Evolutionary conservation across 2,797 vertebrate genomes (phyloP).

Genomic region (Tangara arthus): DNA sequence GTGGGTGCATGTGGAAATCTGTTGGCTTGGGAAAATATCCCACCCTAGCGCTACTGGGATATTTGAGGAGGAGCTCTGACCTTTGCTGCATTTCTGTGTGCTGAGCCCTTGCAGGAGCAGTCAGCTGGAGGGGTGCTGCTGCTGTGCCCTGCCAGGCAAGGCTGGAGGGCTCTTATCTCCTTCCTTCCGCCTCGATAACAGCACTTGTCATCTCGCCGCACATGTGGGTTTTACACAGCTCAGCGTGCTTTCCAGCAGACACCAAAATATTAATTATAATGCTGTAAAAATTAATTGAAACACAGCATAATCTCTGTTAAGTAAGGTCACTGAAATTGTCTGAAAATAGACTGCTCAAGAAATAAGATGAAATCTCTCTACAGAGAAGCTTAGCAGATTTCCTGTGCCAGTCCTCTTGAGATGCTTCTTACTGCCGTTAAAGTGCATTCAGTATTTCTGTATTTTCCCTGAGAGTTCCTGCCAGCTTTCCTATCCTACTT

Average conservation of each 20-base stretch:
- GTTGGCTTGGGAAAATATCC: background rate
- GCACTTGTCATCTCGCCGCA: background rate
- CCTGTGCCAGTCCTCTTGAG: constrained; percentile 41
- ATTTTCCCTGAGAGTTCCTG: background rate
- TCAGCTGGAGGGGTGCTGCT: background rate
- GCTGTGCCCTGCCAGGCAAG: constrained; percentile 8
- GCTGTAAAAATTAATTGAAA: constrained; percentile 67
- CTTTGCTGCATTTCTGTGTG: accelerated
- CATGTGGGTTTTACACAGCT: constrained; percentile 32
- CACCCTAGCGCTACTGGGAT: accelerated
- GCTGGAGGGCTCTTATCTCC: constrained; percentile 23
- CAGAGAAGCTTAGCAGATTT: constrained; percentile 50
- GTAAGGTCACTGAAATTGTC: constrained; percentile 58
- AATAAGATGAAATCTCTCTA: constrained; percentile 41
- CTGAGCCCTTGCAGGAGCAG: background rate
- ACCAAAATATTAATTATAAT: constrained; percentile 67
- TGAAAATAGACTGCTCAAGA: constrained; percentile 64
- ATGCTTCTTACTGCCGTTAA: constrained; percentile 8
- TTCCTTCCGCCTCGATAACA: constrained; percentile 19
- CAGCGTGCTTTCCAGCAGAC: constrained; percentile 49
- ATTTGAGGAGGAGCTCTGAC: background rate
- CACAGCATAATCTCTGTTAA: constrained; percentile 51
- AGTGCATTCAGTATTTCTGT: background rate
- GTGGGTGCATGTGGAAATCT: background rate
- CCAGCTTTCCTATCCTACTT: background rate